A percentile compares a stretch with the other conserved stretches of the same genome.
Conservation (phyloP, 2,113 vertebrate genomes). For the Etia nguti region DNA sequence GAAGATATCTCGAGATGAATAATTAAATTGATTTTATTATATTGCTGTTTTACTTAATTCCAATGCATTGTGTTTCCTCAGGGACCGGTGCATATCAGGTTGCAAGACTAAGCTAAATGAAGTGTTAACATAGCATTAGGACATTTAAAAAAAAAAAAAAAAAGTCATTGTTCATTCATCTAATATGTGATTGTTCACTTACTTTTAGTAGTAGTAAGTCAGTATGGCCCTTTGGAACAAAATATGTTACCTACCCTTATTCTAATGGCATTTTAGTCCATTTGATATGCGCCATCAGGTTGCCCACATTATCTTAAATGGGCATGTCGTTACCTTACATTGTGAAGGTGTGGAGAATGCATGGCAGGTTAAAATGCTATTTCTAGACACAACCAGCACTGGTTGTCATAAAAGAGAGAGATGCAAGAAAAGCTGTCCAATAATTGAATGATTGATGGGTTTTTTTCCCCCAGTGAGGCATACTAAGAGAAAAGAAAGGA, state of each 20-base stretch:
- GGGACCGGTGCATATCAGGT: background rate
- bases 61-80: background rate
- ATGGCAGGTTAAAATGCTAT: background rate
- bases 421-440: background rate
- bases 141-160: accelerated
- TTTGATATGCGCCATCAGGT: background rate
- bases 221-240: background rate
- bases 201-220: background rate
- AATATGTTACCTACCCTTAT: background rate
- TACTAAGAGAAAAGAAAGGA: background rate
- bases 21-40: background rate
- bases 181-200: background rate
- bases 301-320: background rate
- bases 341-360: background rate
- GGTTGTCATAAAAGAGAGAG: background rate
- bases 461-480: background rate
- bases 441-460: background rate
- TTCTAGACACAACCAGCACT: background rate
- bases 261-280: background rate
- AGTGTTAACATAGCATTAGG: background rate
- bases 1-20: background rate
- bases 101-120: background rate
- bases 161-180: background rate
- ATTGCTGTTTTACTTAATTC: background rate
- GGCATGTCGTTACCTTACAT: background rate